A percentile compares a stretch with the other conserved stretches of the same genome.
These are phyloP conservation scores for Aplidium turbinatum DNA, from an alignment of 23 tunicate genomes.

Conservation along the genomic window DNA sequence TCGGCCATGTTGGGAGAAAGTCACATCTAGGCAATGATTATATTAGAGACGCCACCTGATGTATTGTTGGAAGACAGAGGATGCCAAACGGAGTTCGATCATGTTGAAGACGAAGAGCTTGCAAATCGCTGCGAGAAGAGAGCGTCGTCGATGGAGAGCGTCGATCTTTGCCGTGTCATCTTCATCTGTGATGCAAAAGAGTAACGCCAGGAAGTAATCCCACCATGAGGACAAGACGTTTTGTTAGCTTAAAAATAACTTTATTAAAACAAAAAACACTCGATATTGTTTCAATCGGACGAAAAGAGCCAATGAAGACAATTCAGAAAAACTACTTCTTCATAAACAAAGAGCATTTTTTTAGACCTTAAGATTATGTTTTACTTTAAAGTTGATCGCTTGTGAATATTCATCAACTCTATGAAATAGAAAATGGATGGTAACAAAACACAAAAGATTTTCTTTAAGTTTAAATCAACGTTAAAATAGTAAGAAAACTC, in stretches of 20 bases:
- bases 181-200: constrained; percentile 54
- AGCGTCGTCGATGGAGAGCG: constrained; percentile 83
- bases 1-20: too few species aligned
- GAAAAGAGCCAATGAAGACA: too few species aligned
- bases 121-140: constrained; percentile 80
- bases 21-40: too few species aligned
- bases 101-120: constrained; percentile 88
- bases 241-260: neutral
- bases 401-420: too few species aligned
- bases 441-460: too few species aligned
- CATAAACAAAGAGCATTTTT: too few species aligned
- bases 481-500: too few species aligned
- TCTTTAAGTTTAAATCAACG: too few species aligned
- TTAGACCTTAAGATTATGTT: too few species aligned
- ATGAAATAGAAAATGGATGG: too few species aligned
- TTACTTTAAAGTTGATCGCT: too few species aligned
- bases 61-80: constrained; percentile 84
- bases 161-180: constrained; percentile 88
- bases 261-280: neutral
- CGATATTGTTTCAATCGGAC: neutral
- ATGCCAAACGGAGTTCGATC: constrained; percentile 80
- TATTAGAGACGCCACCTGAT: constrained; percentile 56
- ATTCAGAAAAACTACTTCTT: too few species aligned
- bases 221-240: neutral
- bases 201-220: neutral